Base-by-base conservation (phyloP, 2,797 vertebrate genomes). In the Yasuhikotakia modesta region DNA sequence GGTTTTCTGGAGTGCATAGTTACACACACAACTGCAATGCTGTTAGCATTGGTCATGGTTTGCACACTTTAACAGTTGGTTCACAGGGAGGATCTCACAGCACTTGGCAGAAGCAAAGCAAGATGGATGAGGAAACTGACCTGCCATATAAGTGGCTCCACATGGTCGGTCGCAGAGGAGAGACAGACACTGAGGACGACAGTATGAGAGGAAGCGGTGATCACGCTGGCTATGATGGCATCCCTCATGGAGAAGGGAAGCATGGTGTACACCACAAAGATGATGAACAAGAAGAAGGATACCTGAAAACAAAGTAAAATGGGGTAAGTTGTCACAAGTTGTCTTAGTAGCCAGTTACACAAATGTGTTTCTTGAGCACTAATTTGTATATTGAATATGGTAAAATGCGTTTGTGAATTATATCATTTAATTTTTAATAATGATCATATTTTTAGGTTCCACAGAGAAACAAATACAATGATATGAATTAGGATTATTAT, bases 221-320 rank as follows among this genome's bases (percentile, higher is more conserved):
- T 87, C 63, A 95, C 82, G 0, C 97, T 97, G 91, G 97, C 95
- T 6, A 98, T 92, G 89, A 98, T 88, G 87, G 97, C 97, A 0
- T 97, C 96, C 79, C 95, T 90, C 97, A 99, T 99, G 75, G 94
- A 97, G 93, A 99, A 99, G 65, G 97, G 96, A 86, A 99, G 94
- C 97, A 99, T 99, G 87, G 97, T 99, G 90, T 99, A 99, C 52
- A 95, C 96, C 94, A 99, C 96, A 68, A 99, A 98, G 88, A 98
- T 94, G 88, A 98, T 98, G 90, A 99, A 99, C 81, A 98, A 91
- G 92, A 99, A 98, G 91, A 99, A 98, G 0, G 97, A 98, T 7
- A 99, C 97, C 97, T 99, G 90, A 10, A 43, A 67, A 35, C n/a
- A 69, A 64, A 70, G 17, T 5, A 57, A 27, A 63, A 63, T 4